Evolutionary conservation across 1,140 invertebrate species (phyloP).

Genomic region (Dryas iulia): DNA sequence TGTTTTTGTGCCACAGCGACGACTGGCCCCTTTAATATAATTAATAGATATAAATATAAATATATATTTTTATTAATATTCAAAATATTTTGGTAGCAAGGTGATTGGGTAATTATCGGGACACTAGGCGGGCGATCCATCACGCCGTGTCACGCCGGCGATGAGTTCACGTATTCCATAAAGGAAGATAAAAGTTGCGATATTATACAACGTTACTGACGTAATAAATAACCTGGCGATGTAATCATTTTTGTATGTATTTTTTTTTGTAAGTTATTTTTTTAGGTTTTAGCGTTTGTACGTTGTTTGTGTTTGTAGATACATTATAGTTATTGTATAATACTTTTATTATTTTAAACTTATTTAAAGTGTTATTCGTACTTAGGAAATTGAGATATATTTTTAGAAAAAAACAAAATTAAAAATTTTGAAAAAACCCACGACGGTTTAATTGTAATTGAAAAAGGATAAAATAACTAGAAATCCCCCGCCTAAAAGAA

Average conservation of each 20-base stretch:
- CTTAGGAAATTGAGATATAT: too few species aligned
- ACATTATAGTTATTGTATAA: too few species aligned
- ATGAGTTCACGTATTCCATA: constrained; percentile 18
- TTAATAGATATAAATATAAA: not conserved
- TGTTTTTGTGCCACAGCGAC: too few species aligned
- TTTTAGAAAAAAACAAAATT: too few species aligned
- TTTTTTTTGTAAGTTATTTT: not conserved
- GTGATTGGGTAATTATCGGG: constrained; percentile 15
- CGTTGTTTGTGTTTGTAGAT: too few species aligned
- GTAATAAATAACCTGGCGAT: not conserved
- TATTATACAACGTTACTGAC: not conserved
- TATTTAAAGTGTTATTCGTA: too few species aligned
- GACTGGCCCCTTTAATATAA: too few species aligned
- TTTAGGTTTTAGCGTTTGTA: not conserved
- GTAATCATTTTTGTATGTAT: not conserved
- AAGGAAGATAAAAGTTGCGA: not conserved
- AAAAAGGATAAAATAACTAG: too few species aligned
- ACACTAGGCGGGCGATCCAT: constrained; percentile 16
- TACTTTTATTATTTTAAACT: too few species aligned
- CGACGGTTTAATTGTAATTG: too few species aligned
- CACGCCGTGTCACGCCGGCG: constrained; percentile 7
- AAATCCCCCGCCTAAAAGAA: too few species aligned
- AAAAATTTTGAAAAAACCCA: too few species aligned
- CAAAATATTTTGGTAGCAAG: constrained; percentile 14
- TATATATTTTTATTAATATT: not conserved